Percentiles rank a stretch among this genome's conserved stretches.
Evolutionary conservation across 2,797 vertebrate species (phyloP).

Genomic region (Hipposideros larvatus): DNA sequence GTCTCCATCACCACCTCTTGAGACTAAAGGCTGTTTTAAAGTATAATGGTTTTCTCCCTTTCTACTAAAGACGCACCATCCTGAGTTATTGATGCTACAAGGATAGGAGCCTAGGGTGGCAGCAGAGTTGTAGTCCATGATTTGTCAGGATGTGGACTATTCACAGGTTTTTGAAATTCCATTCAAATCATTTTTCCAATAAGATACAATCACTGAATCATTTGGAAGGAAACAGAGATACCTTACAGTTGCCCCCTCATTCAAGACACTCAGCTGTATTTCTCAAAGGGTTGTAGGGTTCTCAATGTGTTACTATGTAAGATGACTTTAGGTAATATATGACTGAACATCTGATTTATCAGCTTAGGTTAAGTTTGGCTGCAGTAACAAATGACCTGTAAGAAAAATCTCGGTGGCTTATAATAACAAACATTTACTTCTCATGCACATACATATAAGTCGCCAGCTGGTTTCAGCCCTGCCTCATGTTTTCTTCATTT

Average conservation of each 20-base stretch:
- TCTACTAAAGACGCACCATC: not conserved
- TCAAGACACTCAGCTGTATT: not conserved
- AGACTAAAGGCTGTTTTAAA: slow-evolving; percentile 57
- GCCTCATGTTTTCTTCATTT: not conserved
- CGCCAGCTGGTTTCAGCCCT: not conserved
- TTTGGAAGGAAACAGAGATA: not conserved
- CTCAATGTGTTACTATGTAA: not conserved
- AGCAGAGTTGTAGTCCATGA: not conserved
- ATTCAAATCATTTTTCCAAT: not conserved
- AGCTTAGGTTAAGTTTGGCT: not conserved
- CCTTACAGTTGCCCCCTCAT: not conserved
- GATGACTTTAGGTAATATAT: not conserved
- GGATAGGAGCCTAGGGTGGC: not conserved
- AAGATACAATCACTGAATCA: not conserved
- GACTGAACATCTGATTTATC: not conserved
- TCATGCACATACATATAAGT: not conserved
- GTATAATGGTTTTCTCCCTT: not conserved
- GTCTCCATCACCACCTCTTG: slow-evolving; percentile 28
- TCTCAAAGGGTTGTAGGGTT: not conserved
- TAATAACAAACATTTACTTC: not conserved
- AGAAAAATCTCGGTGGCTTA: not conserved
- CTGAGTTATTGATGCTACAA: not conserved
- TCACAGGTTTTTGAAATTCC: not conserved
- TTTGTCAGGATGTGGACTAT: not conserved
- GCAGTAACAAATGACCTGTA: not conserved